Conservation (phyloP, 2,113 vertebrate genomes). For the Hepsetus odoe region DNA sequence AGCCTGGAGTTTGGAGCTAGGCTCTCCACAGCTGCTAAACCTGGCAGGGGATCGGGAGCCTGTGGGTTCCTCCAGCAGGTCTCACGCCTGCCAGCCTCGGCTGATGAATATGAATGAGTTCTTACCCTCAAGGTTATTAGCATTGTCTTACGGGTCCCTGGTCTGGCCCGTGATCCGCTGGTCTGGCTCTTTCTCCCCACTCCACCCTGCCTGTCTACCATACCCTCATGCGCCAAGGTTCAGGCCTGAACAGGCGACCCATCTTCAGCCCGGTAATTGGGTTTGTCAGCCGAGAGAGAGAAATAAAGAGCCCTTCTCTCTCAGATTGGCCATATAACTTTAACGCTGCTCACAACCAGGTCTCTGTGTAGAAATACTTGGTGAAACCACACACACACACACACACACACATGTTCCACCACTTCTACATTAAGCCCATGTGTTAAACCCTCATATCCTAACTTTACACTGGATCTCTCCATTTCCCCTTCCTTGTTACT, state of each 20-base stretch:
- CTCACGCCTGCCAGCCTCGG: conserved; percentile 26
- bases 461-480: too few relatives aligned
- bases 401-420: not conserved
- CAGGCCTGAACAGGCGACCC: not conserved
- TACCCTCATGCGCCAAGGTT: conserved; percentile 32
- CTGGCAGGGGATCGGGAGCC: not conserved
- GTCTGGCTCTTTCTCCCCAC: not conserved
- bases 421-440: not conserved
- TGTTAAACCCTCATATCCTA: too few relatives aligned
- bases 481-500: not conserved
- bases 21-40: not conserved
- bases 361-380: conserved; percentile 8
- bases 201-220: conserved; percentile 23
- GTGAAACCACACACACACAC: not conserved
- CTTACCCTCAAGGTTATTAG: conserved; percentile 34
- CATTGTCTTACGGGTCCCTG: conserved; percentile 36
- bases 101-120: conserved; percentile 56
- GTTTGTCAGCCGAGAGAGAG: conserved; percentile 37
- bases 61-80: not conserved
- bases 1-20: not conserved
- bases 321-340: conserved; percentile 5
- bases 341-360: not conserved
- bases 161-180: conserved; percentile 21
- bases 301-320: not conserved
- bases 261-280: conserved; percentile 34